phyloP scores from a whole-genome alignment of 2,888 invertebrate species.

The Aphodius granarius region DNA sequence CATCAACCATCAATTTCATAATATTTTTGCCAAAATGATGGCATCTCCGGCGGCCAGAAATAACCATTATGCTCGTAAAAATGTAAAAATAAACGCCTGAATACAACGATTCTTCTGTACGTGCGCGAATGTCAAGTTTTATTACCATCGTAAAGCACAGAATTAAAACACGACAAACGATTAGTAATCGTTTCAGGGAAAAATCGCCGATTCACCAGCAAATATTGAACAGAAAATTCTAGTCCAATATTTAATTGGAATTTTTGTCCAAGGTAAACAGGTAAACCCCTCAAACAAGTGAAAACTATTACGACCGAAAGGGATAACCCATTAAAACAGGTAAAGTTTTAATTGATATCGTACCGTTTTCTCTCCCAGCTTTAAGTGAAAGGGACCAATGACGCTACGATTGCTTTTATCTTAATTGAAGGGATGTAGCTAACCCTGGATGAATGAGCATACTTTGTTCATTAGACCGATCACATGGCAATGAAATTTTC shows the following conservation, averaged over 20 bases:
- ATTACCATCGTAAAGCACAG: not conserved
- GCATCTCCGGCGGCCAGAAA: not conserved
- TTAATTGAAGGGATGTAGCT: not conserved
- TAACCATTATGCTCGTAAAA: not conserved
- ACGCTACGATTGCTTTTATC: not conserved
- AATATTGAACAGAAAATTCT: not conserved
- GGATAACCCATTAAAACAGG: not conserved
- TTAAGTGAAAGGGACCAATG: not conserved
- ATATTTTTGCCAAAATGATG: not conserved
- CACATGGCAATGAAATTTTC: not conserved
- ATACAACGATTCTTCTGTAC: not conserved
- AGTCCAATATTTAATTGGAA: not conserved
- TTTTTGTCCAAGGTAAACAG: not conserved
- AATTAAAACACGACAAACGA: not conserved
- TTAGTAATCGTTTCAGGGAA: not conserved
- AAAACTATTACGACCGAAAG: not conserved
- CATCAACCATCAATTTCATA: not conserved
- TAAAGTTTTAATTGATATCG: not conserved
- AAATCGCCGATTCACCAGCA: not conserved
- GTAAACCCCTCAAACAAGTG: not conserved
- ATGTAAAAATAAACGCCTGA: not conserved
- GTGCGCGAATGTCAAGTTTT: not conserved
- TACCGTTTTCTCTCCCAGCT: not conserved
- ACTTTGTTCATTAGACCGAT: not conserved
- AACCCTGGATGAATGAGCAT: not conserved